Evolutionary conservation across 2,797 vertebrate species (phyloP), one percentile per base, ranked within the genome.

Genomic region (Sternarchorhynchus goeldii): DNA sequence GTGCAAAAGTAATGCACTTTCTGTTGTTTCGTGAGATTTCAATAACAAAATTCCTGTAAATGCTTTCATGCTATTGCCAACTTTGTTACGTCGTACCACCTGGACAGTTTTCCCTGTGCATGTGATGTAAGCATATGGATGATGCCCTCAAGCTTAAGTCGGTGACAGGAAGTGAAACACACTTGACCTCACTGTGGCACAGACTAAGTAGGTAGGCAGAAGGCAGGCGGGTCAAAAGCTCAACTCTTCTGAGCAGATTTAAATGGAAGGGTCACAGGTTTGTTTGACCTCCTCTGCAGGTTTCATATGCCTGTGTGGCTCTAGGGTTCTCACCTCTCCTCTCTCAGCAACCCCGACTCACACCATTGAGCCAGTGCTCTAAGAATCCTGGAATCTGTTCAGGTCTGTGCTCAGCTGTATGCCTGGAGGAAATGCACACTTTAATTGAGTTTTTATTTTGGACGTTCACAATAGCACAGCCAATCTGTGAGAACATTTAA

Each of bases 121-220:
- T 57, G 56, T 68, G 29, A 55, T 58, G 1, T 67, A 6, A 76
- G 65, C 91, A 92, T 92, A 91, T 92, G 91, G 91, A 77, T 79
- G 88, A 91, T 90, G 89, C 86, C 80, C 83, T 91, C 92, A 92
- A 86, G 78, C 76, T 77, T 79, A 77, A 83, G 55, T 62, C 57
- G n/a, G 45, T 69, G 79, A 79, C 41, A 72, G 72, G 56, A 62
- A 41, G 63, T 69, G 69, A 63, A 32, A 41, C 80, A 65, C 70
- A 73, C 65, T 55, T 72, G 32, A 34, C 77, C 80, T 71, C 85
- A 78, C 65, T 84, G 18, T 81, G 75, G 66, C 79, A 73, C 73
- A 70, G 69, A 78, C 76, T 66, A 63, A 59, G 29, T 12, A 72
- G 63, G 50, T 71, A 68, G 25, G 63, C 69, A 62, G 69, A 76